These are phyloP conservation scores for Saxidomus purpurata DNA, from an alignment of 1,140 invertebrate species.

Conservation along the genomic window DNA sequence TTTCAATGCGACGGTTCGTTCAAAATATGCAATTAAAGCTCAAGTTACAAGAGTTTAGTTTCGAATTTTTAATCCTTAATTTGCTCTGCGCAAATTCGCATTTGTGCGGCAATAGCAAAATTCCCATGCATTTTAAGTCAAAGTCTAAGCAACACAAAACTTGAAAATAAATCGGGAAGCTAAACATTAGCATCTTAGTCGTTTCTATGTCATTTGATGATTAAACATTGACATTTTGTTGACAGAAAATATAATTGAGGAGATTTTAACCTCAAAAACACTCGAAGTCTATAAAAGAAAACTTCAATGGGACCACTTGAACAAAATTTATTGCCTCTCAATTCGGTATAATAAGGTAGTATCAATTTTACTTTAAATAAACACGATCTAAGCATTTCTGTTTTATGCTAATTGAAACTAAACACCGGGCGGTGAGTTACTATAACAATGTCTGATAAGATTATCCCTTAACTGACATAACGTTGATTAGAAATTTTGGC, in stretches of 20 bases:
- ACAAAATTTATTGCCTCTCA: constrained; percentile 18
- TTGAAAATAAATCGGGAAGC: not conserved
- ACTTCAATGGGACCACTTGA: not conserved
- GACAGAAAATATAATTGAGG: constrained; percentile 20
- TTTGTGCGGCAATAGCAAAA: not conserved
- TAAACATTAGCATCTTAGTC: constrained; percentile 5
- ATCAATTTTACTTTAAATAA: constrained; percentile 28
- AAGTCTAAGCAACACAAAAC: not conserved
- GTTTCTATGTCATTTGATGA: not conserved
- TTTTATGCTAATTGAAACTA: not conserved
- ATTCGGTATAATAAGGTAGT: constrained; percentile 1
- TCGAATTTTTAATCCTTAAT: not conserved
- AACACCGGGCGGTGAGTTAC: not conserved
- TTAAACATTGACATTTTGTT: not conserved
- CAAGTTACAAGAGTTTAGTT: not conserved
- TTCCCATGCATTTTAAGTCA: not conserved
- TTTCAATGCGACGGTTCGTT: not conserved
- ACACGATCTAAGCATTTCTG: not conserved
- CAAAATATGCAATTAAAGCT: not conserved
- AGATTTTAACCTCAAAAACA: not conserved
- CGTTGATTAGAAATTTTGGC: no score
- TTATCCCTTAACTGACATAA: no score
- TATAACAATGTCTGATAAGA: no score
- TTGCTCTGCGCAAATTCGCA: not conserved
- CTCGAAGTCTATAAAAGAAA: not conserved